A percentile compares a stretch with the other conserved stretches of the same genome.
These are phyloP conservation scores for Caenorhabditis imperialis DNA, from an alignment of 2,888 invertebrate genomes.

Conservation along the genomic window DNA sequence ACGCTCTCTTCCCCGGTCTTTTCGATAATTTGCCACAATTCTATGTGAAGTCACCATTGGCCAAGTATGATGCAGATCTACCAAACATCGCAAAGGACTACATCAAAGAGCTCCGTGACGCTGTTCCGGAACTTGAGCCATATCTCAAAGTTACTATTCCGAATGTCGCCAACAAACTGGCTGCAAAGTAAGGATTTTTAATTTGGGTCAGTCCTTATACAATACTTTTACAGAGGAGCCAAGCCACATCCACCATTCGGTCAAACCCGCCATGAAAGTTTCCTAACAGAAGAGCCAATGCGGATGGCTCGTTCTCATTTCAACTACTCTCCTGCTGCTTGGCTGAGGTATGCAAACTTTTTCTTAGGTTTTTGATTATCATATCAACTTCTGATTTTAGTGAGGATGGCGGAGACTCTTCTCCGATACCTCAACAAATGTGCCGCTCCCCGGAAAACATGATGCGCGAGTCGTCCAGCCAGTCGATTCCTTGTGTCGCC, in stretches of 20 bases:
- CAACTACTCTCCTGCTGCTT: conserved; percentile 57
- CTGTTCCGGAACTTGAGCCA: conserved; percentile 44
- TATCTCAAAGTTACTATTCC: conserved; percentile 46
- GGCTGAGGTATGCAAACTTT: conserved; percentile 63
- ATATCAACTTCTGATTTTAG: conserved; percentile 33
- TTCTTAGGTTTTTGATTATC: no score
- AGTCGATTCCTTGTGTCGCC: conserved; percentile 44
- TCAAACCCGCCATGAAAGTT: conserved; percentile 68
- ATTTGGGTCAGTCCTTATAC: not conserved
- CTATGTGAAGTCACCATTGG: conserved; percentile 80
- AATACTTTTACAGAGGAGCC: conserved; percentile 10
- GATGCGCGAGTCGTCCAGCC: conserved; percentile 28
- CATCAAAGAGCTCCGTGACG: conserved; percentile 52
- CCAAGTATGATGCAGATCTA: conserved; percentile 67
- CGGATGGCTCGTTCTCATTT: conserved; percentile 61
- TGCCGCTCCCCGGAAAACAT: conserved; percentile 52
- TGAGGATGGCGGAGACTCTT: conserved; percentile 68
- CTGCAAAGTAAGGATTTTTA: conserved; percentile 17
- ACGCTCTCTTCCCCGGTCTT: conserved; percentile 87
- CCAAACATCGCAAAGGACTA: conserved; percentile 69
- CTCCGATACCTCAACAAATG: conserved; percentile 58
- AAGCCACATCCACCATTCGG: conserved; percentile 40
- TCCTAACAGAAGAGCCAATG: conserved; percentile 67
- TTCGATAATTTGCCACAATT: conserved; percentile 89
- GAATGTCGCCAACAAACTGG: conserved; percentile 31